Evolutionary conservation across 2,888 invertebrate species (phyloP), one percentile per base, ranked within the genome.

Genomic region (Orthosia incerta): DNA sequence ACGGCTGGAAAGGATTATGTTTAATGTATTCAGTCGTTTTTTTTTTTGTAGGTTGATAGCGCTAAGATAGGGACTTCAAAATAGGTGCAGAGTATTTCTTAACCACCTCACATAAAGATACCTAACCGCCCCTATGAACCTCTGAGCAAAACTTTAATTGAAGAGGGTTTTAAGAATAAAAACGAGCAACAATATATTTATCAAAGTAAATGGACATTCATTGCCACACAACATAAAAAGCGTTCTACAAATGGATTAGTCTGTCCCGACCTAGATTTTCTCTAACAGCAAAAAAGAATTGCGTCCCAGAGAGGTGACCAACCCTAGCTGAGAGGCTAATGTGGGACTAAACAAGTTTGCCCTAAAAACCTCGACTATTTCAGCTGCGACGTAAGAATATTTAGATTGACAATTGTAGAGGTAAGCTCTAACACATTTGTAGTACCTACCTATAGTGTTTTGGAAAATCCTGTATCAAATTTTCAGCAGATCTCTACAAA

Each of bases 181-280:
- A 7, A 31, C 31, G 7, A 5, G 20, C 11, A 4, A 45, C 15
- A 57, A 57, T 46, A 3, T 23, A 31, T 50, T 50, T 20, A n/a
- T 26, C 45, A 45, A 2, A 4, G 12, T 53, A 59, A 31, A 51
- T 23, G 4, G 12, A 39, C 7, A 51, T 62, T 59, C 7, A 76
- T 50, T 63, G 9, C 16, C 18, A 53, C 51, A 53, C 3, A 48
- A 63, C 26, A 76, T 20, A 63, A 71, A 63, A 77, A 63, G 12
- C 53, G 13, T 63, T 76, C n/a, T 26, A 45, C 53, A 50, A 45
- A 60, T 48, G 76, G 60, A 50, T 66, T 62, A 73, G 9, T 51
- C 13, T 48, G 13, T 7, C 46, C 50, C 72, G 78, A 73, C 79
- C 74, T 62, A 79, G 66, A 77, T 79, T 63, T 71, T 57, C 50